Conservation (phyloP, 1,140 invertebrate species). For the Vanessa tameamea region DNA sequence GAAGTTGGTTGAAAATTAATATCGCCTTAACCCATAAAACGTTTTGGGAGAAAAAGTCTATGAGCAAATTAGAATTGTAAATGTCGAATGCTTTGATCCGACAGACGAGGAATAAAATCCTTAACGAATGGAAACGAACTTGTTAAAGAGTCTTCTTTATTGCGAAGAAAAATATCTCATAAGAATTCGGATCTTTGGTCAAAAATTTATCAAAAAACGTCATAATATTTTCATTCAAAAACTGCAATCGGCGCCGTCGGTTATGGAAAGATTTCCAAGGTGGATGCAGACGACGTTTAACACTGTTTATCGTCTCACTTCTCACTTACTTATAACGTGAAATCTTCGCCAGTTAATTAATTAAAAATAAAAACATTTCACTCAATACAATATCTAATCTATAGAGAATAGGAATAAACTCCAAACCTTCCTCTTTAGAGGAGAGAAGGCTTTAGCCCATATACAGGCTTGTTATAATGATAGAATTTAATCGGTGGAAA, state of each 20-base stretch:
- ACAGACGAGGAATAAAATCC: constrained; percentile 25
- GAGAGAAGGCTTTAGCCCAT: too few species aligned
- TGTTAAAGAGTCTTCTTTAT: constrained; percentile 21
- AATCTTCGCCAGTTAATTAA: too few species aligned
- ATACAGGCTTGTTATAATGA: too few species aligned
- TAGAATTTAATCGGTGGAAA: too few species aligned
- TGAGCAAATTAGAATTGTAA: constrained; percentile 35
- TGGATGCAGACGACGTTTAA: too few species aligned
- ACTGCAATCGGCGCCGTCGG: not conserved
- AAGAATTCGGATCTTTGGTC: not conserved
- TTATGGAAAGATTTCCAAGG: too few species aligned
- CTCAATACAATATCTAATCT: too few species aligned
- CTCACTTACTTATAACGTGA: too few species aligned
- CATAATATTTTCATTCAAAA: not conserved
- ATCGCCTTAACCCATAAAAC: constrained; percentile 27
- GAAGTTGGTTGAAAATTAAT: constrained; percentile 24
- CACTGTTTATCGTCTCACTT: too few species aligned
- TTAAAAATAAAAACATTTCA: too few species aligned
- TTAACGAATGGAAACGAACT: constrained; percentile 30
- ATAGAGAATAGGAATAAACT: too few species aligned
- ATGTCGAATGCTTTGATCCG: constrained; percentile 33
- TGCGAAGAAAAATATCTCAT: constrained; percentile 21
- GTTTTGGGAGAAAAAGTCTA: constrained; percentile 27
- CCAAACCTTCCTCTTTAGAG: too few species aligned
- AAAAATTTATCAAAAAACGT: not conserved